phyloP scores from a whole-genome alignment of 2,797 vertebrate genomes.

The Rhodeus uyekii region DNA sequence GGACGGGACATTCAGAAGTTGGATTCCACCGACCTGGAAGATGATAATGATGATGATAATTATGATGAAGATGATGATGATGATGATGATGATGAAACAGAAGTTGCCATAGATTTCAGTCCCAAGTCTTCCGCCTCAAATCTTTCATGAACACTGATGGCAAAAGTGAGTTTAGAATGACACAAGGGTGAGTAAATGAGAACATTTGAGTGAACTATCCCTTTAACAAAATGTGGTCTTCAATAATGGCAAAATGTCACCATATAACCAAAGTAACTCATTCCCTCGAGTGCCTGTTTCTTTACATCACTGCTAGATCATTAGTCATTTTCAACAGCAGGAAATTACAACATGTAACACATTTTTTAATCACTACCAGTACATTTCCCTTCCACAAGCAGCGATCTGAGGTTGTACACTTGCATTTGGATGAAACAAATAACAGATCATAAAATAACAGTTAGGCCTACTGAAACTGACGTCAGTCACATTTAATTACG shows the following conservation, averaged over 20 bases:
- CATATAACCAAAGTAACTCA: not conserved
- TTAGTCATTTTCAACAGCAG: constrained; percentile 16
- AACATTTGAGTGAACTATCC: not conserved
- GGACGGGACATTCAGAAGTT: not conserved
- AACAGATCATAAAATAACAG: not conserved
- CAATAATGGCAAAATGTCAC: not conserved
- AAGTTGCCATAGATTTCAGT: too few species aligned
- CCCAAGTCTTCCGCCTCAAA: not conserved
- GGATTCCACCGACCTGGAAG: not conserved
- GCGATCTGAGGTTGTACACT: not conserved
- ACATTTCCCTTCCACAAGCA: not conserved
- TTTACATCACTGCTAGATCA: not conserved
- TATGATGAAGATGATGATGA: too few species aligned
- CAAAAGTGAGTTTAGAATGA: not conserved
- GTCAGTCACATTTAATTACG: not conserved
- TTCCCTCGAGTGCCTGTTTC: not conserved
- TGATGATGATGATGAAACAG: too few species aligned
- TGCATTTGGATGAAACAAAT: constrained; percentile 6
- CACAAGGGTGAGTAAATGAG: not conserved
- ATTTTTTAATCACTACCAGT: constrained; percentile 8
- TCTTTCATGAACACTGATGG: not conserved
- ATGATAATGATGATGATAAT: too few species aligned
- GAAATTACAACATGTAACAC: constrained; percentile 5
- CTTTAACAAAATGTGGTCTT: not conserved
- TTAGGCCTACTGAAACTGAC: not conserved